Percentiles rank a stretch among this genome's conserved stretches.
Conservation (phyloP, 2,113 vertebrate genomes). For the Ammodytes dubius region DNA sequence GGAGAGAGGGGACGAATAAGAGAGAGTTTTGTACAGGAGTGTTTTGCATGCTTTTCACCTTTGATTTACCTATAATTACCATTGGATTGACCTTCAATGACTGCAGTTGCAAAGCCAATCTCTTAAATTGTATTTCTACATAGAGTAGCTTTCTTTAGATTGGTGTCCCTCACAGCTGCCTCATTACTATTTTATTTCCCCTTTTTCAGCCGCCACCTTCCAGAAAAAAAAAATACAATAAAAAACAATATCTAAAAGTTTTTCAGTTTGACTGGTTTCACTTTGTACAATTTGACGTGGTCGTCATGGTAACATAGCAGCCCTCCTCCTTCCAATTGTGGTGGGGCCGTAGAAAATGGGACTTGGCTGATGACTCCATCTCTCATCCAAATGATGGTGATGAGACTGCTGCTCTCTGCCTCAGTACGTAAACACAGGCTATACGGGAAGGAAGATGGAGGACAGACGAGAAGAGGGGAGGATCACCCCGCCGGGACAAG, state of each 20-base stretch:
- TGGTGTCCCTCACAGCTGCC: slow-evolving; percentile 72
- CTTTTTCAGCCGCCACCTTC: slow-evolving; percentile 8
- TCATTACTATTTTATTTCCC: slow-evolving; percentile 65
- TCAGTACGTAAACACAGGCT: slow-evolving; percentile 55
- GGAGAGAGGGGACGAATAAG: slow-evolving; percentile 18
- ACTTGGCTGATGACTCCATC: slow-evolving; percentile 65
- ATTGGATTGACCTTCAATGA: slow-evolving; percentile 78
- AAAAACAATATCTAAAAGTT: slow-evolving; percentile 23
- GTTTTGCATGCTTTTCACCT: slow-evolving; percentile 78
- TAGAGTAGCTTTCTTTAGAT: slow-evolving; percentile 76
- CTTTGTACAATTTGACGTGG: slow-evolving; percentile 63
- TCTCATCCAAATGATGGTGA: slow-evolving; percentile 71
- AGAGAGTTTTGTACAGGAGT: slow-evolving; percentile 45
- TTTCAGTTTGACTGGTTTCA: slow-evolving; percentile 34
- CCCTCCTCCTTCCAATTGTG: slow-evolving; percentile 26
- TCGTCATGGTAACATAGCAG: slow-evolving; percentile 63
- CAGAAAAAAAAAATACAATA: slow-evolving; percentile 9
- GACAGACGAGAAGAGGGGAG: slow-evolving; percentile 23
- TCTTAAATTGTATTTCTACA: slow-evolving; percentile 80
- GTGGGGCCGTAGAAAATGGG: slow-evolving; percentile 29
- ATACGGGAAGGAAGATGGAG: slow-evolving; percentile 33
- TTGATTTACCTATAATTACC: slow-evolving; percentile 82
- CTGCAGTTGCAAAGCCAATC: slow-evolving; percentile 74
- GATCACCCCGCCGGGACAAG: slow-evolving; percentile 36
- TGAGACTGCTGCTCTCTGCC: slow-evolving; percentile 61